Evolutionary conservation across 2,113 vertebrate species (phyloP), one percentile per base, ranked within the genome.

Genomic region (Smithornis capensis): DNA sequence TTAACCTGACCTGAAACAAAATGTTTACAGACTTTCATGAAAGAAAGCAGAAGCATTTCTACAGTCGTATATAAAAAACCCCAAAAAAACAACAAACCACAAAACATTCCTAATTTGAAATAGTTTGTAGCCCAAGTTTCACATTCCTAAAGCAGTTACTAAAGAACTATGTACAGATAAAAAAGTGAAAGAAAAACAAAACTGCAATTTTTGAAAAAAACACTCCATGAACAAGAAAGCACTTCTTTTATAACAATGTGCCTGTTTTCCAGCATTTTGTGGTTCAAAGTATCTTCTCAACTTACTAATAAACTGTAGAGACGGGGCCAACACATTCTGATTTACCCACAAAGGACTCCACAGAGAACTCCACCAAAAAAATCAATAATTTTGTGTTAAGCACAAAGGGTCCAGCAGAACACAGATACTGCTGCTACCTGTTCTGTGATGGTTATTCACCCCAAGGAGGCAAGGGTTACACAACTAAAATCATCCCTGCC

Each of bases 1-100:
- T 69, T 85, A 94, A 83, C 50, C 27, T 64, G 38, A 56, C 60
- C 44, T 29, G 49, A 81, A 91, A 71, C 28, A 70, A 87, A 93
- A 40, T 31, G 84, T 57, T 85, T 94, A 68, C 31, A 40, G 3
- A 42, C 35, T 68, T 60, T 71, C 44, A 69, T 49, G 44, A 75
- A 74, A 88, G 38, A 47, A 77, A 68, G 4, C 5, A 1, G 19
- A 83, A 70, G 70, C 7, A 33, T 38, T 86, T 85, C 50, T 83
- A 47, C 45, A 25, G 63, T 29, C 85, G 14, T 44, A 67, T 7
- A n/a, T n/a, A n/a, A n/a, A n/a, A n/a, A n/a, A n/a, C n/a, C n/a
- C n/a, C n/a, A n/a, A n/a, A n/a, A n/a, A n/a, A n/a, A n/a, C n/a
- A n/a, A n/a, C n/a, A n/a, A n/a, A n/a, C n/a, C n/a, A n/a, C n/a